Evolutionary conservation across 2,888 invertebrate genomes (phyloP), one percentile per base, ranked within the genome.

Genomic region (Villa cingulata): DNA sequence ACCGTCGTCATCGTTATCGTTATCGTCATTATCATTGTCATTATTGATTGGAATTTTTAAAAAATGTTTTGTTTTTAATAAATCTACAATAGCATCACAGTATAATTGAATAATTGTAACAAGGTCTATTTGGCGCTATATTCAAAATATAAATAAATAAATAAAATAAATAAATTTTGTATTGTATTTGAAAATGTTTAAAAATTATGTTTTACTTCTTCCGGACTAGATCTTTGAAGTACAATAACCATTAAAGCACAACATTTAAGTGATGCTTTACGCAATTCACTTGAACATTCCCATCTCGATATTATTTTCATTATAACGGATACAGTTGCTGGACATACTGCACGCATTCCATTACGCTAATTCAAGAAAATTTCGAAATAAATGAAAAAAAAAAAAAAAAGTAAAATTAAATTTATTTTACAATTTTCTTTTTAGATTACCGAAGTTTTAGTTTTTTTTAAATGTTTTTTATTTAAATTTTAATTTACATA

Each of bases 321-420:
- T 43, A 78, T 62, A 48, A 77, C 68, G 51, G 75, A 74, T 44
- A 77, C 70, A 14, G 77, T 78, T 18, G 78, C 77, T 16, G 78
- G 78, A 55, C 75, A 77, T 51, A 78, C 74, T 41, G 76, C 75
- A 53, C 73, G 70, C 61, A 76, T 66, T 38, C 77, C 77, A 70
- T 78, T 78, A 46, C 70, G 70, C 70, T 77, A 69, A 42, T 34
- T 34, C 4, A 34, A n/a, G n/a, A n/a, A n/a, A n/a, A n/a, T n/a
- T n/a, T n/a, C n/a, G n/a, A n/a, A n/a, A n/a, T n/a, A n/a, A n/a
- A n/a, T n/a, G n/a, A n/a, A n/a, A n/a, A n/a, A n/a, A n/a, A n/a
- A n/a, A n/a, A n/a, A n/a, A n/a, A n/a, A n/a, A n/a, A n/a, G n/a
- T n/a, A n/a, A n/a, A n/a, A n/a, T n/a, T n/a, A n/a, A n/a, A n/a